Base-by-base conservation (phyloP, 2,797 vertebrate species). In the Notamacropus eugenii region DNA sequence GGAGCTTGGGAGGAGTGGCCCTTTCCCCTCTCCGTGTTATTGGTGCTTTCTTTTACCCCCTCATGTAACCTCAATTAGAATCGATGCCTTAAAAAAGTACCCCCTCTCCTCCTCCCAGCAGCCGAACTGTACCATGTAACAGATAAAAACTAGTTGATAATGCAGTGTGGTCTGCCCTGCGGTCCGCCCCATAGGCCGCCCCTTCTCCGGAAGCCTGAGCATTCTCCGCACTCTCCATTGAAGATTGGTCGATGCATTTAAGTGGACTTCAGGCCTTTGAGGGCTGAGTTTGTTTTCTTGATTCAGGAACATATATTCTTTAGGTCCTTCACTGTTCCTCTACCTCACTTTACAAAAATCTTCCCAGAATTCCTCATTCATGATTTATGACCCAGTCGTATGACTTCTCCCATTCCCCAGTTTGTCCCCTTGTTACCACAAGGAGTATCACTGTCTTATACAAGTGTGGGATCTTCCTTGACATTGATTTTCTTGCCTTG, bases 1-100 rank as follows among this genome's bases (percentile, higher is more conserved):
- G n/a, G 1, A 94, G 74, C 67, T 67, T 58, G 31, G 55, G 93
- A 95, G 95, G 93, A 95, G 54, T 55, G 56, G 90, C 19, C 50
- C 74, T 56, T 55, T 4, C 46, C 55, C 54, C 54, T 87, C 34
- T 6, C 54, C 10, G 9, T 19, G 22, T 57, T 92, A 55, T 57
- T 59, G 50, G 52, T 94, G 91, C 46, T 40, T 55, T 93, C 54
- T 34, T 40, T 96, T 19, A 92, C 92, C 34, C 94, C 91, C 24
- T 6, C 24, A 28, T 57, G 9, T 57, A 57, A 57, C 56, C 24
- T 57, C 24, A 57, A 16, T 40, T 40, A 22, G 16, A 40, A 74
- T 40, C 2, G 2, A 74, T n/a, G 34, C 62, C 62, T 16, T 67
- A 58, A 58, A 58, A 29, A 29, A 58, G 29, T 58, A 28, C 57